Percentiles rank a stretch among this genome's conserved stretches.
Evolutionary conservation across 92 coral and sea anemone species (phyloP).

Genomic region (Zoanthus sociatus): DNA sequence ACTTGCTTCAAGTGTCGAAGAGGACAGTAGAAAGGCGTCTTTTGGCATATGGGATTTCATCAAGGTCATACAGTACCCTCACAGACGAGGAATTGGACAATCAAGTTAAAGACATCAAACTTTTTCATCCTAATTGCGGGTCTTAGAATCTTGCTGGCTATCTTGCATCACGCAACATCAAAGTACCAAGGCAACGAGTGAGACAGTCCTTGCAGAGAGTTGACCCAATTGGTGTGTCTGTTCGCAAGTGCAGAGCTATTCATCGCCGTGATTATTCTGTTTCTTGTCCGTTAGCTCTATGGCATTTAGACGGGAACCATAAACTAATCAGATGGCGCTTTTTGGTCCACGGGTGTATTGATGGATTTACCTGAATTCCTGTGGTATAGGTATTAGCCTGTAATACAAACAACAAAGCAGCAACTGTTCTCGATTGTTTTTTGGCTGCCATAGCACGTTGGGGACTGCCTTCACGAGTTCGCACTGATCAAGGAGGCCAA

Average conservation of each 20-base stretch:
- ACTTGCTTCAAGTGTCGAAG: not conserved
- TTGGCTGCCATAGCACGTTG: not conserved
- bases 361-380: not conserved
- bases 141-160: not conserved
- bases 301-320: not conserved
- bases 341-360: not conserved
- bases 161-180: not conserved
- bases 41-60: not conserved
- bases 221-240: not conserved
- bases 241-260: not conserved
- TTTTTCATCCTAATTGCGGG: not conserved
- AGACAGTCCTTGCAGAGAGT: conserved; percentile 6
- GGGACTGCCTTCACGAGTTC: not conserved
- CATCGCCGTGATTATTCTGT: not conserved
- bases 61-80: not conserved
- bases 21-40: not conserved
- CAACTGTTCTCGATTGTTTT: not conserved
- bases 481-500: conserved; percentile 25
- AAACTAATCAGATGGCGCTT: not conserved
- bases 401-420: not conserved
- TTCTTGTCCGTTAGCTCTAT: not conserved
- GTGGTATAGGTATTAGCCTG: too few relatives aligned
- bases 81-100: not conserved
- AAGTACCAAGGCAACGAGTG: not conserved
- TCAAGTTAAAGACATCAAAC: not conserved